Evolutionary conservation across 2,797 vertebrate species (phyloP), one percentile per base, ranked within the genome.

Genomic region (Sebastes hopkinsi): DNA sequence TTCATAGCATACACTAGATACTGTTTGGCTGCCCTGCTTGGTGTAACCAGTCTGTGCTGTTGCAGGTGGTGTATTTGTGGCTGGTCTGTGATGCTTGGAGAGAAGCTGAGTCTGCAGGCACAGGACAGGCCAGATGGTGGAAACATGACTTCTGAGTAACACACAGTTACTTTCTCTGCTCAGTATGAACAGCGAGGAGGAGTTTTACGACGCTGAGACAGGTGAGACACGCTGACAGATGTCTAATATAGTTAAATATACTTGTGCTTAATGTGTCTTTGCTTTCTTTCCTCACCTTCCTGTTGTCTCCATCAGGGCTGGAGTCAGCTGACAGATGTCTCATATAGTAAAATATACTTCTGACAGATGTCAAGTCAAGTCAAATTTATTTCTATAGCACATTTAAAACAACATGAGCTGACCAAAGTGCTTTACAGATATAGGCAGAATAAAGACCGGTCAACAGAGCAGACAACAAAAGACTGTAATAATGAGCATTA

Each of bases 201-300:
- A 99, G 89, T 99, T 99, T 91, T 99, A 97, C 93, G 98, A 99
- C 92, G 98, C 98, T 61, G 97, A 98, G 90, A 97, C 98, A 90
- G 98, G 98, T 98, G 89, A 94, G 95, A 32, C 0, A 25, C 0
- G 9, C 34, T 2, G 25, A 34, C 23, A 52, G 7, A 9, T 2
- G 4, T 6, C 4, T 27, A 1, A 0, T 6, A 0, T 13, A 6
- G 13, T 32, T 1, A 36, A 72, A 11, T 8, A 13, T 2, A 27
- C 6, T 29, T 64, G 22, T 38, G 13, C n/a, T 13, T 12, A 36
- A n/a, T 22, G 42, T 16, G 9, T 36, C 1, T 59, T 27, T 16
- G 4, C 20, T 22, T 13, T 67, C 9, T 65, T 9, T 61, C 38
- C 2, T 12, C 18, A 9, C n/a, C 2, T 23, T 67, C 11, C 96